A percentile compares a stretch with the other conserved stretches of the same genome.
Evolutionary conservation across 2,888 invertebrate species (phyloP).

Genomic region (Drosophila maculinotata): DNA sequence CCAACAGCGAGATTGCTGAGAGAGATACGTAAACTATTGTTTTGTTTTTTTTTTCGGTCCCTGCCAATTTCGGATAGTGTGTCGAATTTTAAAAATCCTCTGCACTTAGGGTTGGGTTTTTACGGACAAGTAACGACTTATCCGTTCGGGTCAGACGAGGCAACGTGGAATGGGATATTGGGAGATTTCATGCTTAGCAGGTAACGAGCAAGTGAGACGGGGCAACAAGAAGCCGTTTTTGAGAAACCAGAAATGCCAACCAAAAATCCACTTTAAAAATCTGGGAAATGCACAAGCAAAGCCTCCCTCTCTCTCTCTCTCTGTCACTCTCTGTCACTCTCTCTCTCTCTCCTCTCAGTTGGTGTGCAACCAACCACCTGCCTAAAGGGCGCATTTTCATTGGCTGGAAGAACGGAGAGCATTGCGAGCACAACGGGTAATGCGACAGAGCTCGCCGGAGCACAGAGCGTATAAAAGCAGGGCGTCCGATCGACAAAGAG

Average conservation of each 20-base stretch:
- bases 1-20: slow-evolving; percentile 57
- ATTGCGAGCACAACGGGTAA: slow-evolving; percentile 16
- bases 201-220: slow-evolving; percentile 53
- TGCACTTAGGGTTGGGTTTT: slow-evolving; percentile 52
- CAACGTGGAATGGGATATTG: slow-evolving; percentile 47
- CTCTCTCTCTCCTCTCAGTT: no score
- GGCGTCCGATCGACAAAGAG: slow-evolving; percentile 29
- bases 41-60: slow-evolving; percentile 47
- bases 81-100: slow-evolving; percentile 73
- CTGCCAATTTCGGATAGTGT: slow-evolving; percentile 61
- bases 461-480: slow-evolving; percentile 68
- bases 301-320: slow-evolving; percentile 14
- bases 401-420: slow-evolving; percentile 49
- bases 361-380: slow-evolving; percentile 71
- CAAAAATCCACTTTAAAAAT: slow-evolving; percentile 53
- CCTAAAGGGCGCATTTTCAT: slow-evolving; percentile 53
- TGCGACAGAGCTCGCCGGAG: slow-evolving; percentile 27
- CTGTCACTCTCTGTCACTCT: slow-evolving; percentile 10
- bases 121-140: slow-evolving; percentile 69
- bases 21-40: slow-evolving; percentile 57
- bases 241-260: slow-evolving; percentile 36
- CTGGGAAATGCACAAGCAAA: slow-evolving; percentile 19
- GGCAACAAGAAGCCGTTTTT: slow-evolving; percentile 36
- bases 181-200: slow-evolving; percentile 53
- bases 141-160: slow-evolving; percentile 40